Evolutionary conservation across 1,140 invertebrate genomes (phyloP).

Genomic region (Drosophila kikkawai): DNA sequence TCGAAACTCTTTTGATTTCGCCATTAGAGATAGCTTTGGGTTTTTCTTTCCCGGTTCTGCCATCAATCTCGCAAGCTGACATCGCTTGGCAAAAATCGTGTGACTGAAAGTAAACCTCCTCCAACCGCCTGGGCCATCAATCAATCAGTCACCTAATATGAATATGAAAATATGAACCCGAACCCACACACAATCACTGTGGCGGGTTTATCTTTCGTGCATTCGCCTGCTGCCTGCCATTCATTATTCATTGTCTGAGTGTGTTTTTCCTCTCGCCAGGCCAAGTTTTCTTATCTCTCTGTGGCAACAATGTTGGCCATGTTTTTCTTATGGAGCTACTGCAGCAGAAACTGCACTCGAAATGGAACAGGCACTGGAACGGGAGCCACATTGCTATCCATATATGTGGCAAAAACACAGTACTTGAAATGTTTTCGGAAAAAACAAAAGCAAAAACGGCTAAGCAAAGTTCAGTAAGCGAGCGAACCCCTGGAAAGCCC

Average conservation of each 20-base stretch:
- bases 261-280: constrained; percentile 22
- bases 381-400: constrained; percentile 7
- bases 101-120: constrained; percentile 42
- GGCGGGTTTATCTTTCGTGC: constrained; percentile 39
- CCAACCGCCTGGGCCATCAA: constrained; percentile 30
- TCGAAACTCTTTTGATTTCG: constrained; percentile 32
- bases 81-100: constrained; percentile 38
- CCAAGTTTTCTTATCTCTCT: constrained; percentile 43
- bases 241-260: constrained; percentile 40
- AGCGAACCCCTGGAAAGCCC: constrained; percentile 23
- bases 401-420: constrained; percentile 23
- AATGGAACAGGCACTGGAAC: constrained; percentile 6
- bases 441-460: background rate
- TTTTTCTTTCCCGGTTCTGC: constrained; percentile 38
- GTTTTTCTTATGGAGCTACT: constrained; percentile 33
- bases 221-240: constrained; percentile 34
- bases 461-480: constrained; percentile 34
- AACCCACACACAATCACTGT: constrained; percentile 35
- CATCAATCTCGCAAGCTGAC: constrained; percentile 44
- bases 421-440: constrained; percentile 21
- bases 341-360: constrained; percentile 20
- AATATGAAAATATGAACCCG: constrained; percentile 49
- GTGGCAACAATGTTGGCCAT: constrained; percentile 42
- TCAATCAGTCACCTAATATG: constrained; percentile 60
- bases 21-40: constrained; percentile 27